Evolutionary conservation across 2,797 vertebrate species (phyloP).

Genomic region (Pseudocheirus occidentalis): DNA sequence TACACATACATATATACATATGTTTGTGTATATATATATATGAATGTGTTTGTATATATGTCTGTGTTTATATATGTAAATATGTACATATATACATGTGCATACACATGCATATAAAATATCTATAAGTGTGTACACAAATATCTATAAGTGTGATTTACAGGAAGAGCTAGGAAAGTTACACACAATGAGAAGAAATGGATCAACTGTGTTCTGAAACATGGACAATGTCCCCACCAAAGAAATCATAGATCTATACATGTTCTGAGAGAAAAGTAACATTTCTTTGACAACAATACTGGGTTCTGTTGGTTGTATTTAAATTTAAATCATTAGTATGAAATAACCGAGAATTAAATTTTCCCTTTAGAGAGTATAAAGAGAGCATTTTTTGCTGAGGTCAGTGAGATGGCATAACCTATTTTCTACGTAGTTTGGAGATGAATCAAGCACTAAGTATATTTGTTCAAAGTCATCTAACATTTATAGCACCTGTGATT

Average conservation of each 20-base stretch:
- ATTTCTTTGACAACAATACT: slow-evolving; percentile 33
- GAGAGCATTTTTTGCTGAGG: slow-evolving; percentile 12
- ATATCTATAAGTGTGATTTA: background rate
- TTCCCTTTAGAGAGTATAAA: slow-evolving; percentile 30
- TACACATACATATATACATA: too few species aligned
- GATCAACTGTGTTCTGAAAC: background rate
- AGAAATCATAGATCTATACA: background rate
- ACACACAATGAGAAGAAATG: background rate
- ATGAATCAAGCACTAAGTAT: background rate
- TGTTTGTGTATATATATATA: too few species aligned
- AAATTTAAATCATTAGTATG: slow-evolving; percentile 40
- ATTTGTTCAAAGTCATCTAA: slow-evolving; percentile 2
- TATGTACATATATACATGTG: too few species aligned
- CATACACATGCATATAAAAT: too few species aligned
- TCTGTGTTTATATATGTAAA: too few species aligned
- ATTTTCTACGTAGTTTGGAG: background rate
- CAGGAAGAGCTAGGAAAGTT: background rate
- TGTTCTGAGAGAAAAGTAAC: background rate
- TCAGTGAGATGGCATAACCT: background rate
- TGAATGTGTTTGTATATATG: too few species aligned
- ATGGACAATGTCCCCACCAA: background rate
- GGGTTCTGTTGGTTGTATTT: slow-evolving; percentile 45
- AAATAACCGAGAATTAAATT: slow-evolving; percentile 56
- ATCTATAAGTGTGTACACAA: too few species aligned
- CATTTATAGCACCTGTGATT: slow-evolving; percentile 7